These are phyloP conservation scores for Agrochola lota DNA, from an alignment of 2,888 invertebrate genomes.

Conservation along the genomic window DNA sequence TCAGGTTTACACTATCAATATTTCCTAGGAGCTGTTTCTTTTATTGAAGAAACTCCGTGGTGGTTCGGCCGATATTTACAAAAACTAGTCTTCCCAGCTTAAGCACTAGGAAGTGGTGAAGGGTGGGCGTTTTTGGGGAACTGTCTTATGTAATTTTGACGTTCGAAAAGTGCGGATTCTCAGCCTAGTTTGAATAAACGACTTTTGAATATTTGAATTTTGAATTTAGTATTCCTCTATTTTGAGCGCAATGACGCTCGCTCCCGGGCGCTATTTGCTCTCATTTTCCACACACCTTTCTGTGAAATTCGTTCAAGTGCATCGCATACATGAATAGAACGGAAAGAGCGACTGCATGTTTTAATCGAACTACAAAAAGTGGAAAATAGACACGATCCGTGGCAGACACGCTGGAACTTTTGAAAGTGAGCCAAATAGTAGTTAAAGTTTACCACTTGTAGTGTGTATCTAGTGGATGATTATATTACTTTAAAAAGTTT, in stretches of 20 bases:
- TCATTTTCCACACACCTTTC: conserved; percentile 64
- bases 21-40: conserved; percentile 52
- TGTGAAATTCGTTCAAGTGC: conserved; percentile 71
- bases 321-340: conserved; percentile 71
- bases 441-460: conserved; percentile 76
- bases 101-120: too few species aligned
- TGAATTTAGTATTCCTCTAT: conserved; percentile 54
- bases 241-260: conserved; percentile 62
- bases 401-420: conserved; percentile 72
- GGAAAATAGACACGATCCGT: conserved; percentile 68
- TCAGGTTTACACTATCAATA: conserved; percentile 66
- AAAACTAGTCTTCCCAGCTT: conserved; percentile 10
- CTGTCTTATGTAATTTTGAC: too few species aligned
- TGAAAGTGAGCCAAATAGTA: conserved; percentile 83
- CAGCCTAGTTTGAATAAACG: too few species aligned
- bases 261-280: conserved; percentile 66
- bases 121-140: too few species aligned
- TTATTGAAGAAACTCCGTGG: conserved; percentile 51
- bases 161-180: too few species aligned
- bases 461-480: conserved; percentile 70
- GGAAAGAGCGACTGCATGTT: conserved; percentile 74
- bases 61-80: conserved; percentile 60
- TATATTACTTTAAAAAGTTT: conserved; percentile 71
- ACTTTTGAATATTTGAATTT: too few species aligned
- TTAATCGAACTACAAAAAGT: conserved; percentile 77